Base-by-base conservation (phyloP, 2,797 vertebrate species). In the Micropoecilia bifurca region DNA sequence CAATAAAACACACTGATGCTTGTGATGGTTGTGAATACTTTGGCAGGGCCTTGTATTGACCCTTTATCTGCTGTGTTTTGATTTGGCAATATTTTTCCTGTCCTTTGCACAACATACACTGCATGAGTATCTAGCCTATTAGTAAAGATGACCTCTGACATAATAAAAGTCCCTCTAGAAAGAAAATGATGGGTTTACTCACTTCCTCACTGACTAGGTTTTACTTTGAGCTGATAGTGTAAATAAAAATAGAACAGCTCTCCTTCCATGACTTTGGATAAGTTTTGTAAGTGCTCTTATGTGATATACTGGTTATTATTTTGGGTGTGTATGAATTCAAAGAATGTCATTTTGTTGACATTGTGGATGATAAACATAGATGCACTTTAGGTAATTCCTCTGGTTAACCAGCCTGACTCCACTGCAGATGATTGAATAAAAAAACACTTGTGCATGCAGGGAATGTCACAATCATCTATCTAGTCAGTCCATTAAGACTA, bases 381-480 rank as follows among this genome's bases (percentile, higher is more conserved):
- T 96, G 96, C 97, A 98, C 98, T 99, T 98, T 97, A 97, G 96
- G 96, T 97, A 98, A 97, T 97, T 98, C 96, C 93, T 96, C 93
- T 97, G 97, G 98, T 97, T 96, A 97, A 97, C 97, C 94, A 90
- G 93, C 92, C 93, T 95, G 94, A 96, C 96, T 97, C 96, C 93
- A 91, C 87, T 94, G 94, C 7, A 68, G 81, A 88, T 96, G 97
- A 98, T 97, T 96, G 96, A 97, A 97, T 97, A 97, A 97, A 97
- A 97, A 97, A 96, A 96, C 95, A 92, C 95, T 97, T 89, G 95
- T 93, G 93, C 90, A 84, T 93, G 93, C 90, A 85, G 93, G 96
- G 97, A 95, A 95, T 96, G 96, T 95, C 94, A 85, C 95, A 94
- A 96, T 97, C 95, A 97, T 99, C 95, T 94, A 95, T 98, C 96